Base-by-base conservation (phyloP, 2,113 vertebrate species). In the Blennius ocellaris region DNA sequence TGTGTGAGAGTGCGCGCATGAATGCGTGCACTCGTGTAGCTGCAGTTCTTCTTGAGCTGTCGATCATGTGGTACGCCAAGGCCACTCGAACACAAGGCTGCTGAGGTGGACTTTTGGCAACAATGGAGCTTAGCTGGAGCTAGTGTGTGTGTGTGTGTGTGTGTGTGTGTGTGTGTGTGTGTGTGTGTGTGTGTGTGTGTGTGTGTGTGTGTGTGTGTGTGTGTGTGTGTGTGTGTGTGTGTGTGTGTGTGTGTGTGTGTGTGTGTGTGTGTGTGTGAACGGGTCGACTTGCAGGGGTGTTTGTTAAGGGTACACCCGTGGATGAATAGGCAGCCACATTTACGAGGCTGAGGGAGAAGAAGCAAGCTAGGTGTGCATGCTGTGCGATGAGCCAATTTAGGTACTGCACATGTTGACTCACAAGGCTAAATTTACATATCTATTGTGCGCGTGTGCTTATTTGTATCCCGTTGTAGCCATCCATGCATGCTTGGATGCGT, bases 91-190 rank as follows among this genome's bases (percentile, higher is more conserved):
- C 78, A 66, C 84, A 77, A 82, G 78, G 78, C 77, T 88, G 86
- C 89, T 88, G 84, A 88, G 86, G 73, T 85, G 76, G 89, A 88
- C 82, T 81, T 88, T 89, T 80, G 75, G 84, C 80, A 84, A 86
- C 80, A 83, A 82, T 82, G 61, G 73, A 74, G 71, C 81, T 82
- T 45, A 58, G 63, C 61, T 30, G 7, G 17, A n/a, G 21, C n/a
- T 51, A 15, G 59, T 10, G 7, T 50, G 15, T 63, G 58, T 65
- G 16, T 30, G 38, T 36, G 45, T 15, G 21, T 8, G 17, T 16
- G 21, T 16, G 55, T 17, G 59, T 10, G 7, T 50, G 15, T 63
- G 58, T 65, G 16, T 30, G 38, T 36, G 45, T 15, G 21, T 30
- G 21, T 30, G 21, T 30, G 21, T 30, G 21, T 30, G 21, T 30